Evolutionary conservation across 2,797 vertebrate genomes (phyloP).

Genomic region (Platyrinchus mystaceus): DNA sequence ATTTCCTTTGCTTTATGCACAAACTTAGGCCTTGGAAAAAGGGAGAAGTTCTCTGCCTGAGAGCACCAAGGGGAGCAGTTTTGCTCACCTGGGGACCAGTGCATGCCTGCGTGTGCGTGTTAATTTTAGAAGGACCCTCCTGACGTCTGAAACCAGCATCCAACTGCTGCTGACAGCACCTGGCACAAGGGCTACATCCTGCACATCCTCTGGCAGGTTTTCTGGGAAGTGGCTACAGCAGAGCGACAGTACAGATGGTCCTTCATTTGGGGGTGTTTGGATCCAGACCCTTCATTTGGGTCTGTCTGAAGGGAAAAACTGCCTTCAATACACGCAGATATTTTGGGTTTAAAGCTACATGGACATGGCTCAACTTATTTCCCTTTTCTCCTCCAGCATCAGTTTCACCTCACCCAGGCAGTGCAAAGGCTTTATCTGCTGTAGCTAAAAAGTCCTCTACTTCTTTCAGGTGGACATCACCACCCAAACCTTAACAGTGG

Average conservation of each 20-base stretch:
- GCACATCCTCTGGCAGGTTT: neutral
- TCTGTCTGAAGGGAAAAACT: slow-evolving; percentile 13
- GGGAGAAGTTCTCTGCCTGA: neutral
- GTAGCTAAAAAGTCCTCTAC: neutral
- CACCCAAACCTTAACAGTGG: neutral
- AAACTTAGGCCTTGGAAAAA: neutral
- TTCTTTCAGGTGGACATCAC: neutral
- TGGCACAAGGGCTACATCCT: slow-evolving; percentile 24
- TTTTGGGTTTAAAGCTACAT: neutral
- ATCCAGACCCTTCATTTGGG: neutral
- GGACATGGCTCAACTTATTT: neutral
- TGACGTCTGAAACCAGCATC: neutral
- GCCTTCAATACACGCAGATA: neutral
- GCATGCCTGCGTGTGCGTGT: accelerated
- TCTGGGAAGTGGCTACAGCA: neutral
- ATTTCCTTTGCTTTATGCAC: neutral
- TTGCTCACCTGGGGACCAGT: neutral
- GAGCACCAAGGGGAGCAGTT: neutral
- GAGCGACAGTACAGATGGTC: slow-evolving; percentile 4
- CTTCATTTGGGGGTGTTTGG: slow-evolving; percentile 24
- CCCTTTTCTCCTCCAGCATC: neutral
- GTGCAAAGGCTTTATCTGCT: neutral
- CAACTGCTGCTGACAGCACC: neutral
- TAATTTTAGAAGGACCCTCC: neutral
- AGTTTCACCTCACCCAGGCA: neutral